Evolutionary conservation across 2,888 invertebrate genomes (phyloP), one percentile per base, ranked within the genome.

Genomic region (Malachius bipustulatus): DNA sequence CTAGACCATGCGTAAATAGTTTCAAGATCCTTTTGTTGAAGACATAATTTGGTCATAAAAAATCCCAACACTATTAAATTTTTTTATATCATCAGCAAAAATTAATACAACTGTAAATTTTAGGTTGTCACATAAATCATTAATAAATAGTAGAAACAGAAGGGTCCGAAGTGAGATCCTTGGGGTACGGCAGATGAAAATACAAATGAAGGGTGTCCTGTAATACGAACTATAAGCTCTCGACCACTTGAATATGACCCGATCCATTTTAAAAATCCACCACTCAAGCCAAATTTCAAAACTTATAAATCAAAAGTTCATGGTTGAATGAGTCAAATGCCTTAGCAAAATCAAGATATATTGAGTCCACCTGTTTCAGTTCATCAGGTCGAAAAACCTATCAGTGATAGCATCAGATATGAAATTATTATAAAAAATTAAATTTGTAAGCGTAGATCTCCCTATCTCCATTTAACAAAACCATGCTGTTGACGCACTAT

Each of bases 261-360:
- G 6, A 33, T 3, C 33, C 33, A 33, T 4, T 10, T 24, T 16
- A 26, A 14, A n/a, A 11, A 27, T 11, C 33, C 33, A 12, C 33
- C 33, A 9, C 27, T 26, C 3, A 32, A 14, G 4, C 26, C 33
- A 33, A 33, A 33, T 15, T 33, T 33, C n/a, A 26, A 32, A 24
- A 13, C 14, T 24, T 32, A 32, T 32, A 32, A 13, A 32, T 24
- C 2, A 32, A 10, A 12, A 32, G 13, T 10, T 32, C 14, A 32
- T 32, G 32, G 16, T 24, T 24, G 6, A 24, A 10, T 4, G 26
- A 32, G 11, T 32, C 32, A 10, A 32, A 32, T 3, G 32, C 32
- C n/a, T 32, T 24, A 11, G 32, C 24, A 11, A 32, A 32, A 24
- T 32, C 24, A 14, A 32, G 14, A n/a, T 32, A 13, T 14, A 24